A percentile compares a stretch with the other conserved stretches of the same genome.
These are phyloP conservation scores for Meleagris gallopavo DNA, from an alignment of 2,113 vertebrate genomes.

Conservation along the genomic window DNA sequence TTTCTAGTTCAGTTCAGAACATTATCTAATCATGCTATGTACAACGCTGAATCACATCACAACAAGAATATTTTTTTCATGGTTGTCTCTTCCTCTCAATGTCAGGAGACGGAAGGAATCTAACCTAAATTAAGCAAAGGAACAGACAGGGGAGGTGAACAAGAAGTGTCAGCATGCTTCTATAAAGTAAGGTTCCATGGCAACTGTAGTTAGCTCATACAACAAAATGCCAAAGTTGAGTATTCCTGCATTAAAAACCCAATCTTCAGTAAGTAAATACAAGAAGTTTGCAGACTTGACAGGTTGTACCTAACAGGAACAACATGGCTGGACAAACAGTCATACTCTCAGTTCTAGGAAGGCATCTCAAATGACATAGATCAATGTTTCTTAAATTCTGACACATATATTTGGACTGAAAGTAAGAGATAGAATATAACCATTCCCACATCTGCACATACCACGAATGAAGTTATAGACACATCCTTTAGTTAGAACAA, in stretches of 20 bases:
- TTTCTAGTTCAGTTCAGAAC: not conserved
- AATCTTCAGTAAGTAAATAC: not conserved
- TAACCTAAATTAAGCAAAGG: not conserved
- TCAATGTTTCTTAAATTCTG: not conserved
- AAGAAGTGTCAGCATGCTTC: not conserved
- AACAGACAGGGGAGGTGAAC: not conserved
- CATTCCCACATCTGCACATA: not conserved
- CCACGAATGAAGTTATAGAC: not conserved
- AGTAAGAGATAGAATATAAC: not conserved
- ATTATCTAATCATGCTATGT: not conserved
- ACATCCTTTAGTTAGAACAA: not conserved
- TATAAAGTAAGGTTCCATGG: not conserved
- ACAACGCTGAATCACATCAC: not conserved
- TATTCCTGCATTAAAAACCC: not conserved
- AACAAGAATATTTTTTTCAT: not conserved
- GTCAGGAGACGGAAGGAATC: not conserved
- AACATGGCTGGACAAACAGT: not conserved
- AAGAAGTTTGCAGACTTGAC: not conserved
- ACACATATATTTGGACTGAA: not conserved
- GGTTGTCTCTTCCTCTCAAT: not conserved
- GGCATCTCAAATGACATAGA: not conserved
- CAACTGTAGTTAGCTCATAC: not conserved
- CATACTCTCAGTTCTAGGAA: not conserved
- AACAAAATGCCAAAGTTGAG: not conserved
- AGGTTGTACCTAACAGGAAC: not conserved